A percentile compares a stretch with the other conserved stretches of the same genome.
These are phyloP conservation scores for Cenopis cana DNA, from an alignment of 2,888 invertebrate genomes.

Conservation along the genomic window DNA sequence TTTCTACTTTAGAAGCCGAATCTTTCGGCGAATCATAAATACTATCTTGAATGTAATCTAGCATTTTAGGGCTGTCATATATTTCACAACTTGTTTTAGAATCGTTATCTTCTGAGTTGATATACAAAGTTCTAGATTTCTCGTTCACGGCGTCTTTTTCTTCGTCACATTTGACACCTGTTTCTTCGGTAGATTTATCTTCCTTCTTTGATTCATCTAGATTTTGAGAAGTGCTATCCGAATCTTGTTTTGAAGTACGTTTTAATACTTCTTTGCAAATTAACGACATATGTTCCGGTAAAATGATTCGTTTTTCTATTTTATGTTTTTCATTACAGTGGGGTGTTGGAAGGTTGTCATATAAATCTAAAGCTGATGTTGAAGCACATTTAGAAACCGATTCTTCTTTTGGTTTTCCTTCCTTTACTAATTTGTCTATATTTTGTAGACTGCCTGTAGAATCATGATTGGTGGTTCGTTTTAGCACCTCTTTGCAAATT, in stretches of 20 bases:
- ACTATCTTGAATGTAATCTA: neutral
- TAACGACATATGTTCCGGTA: constrained; percentile 40
- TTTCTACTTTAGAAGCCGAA: neutral
- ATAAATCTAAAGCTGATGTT: constrained; percentile 26
- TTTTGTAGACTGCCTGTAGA: constrained; percentile 21
- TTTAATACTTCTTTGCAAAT: constrained; percentile 41
- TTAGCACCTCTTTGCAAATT: constrained; percentile 41
- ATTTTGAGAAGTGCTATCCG: constrained; percentile 11
- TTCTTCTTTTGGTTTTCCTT: constrained; percentile 7
- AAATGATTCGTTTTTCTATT: constrained; percentile 21
- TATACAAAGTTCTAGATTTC: neutral
- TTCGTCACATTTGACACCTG: constrained; percentile 7
- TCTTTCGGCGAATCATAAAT: constrained; percentile 17
- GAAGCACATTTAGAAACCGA: constrained; percentile 21
- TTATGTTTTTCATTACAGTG: neutral
- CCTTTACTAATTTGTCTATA: constrained; percentile 23
- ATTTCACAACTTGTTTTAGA: neutral
- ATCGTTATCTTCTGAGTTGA: neutral
- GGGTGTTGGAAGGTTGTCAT: constrained; percentile 5
- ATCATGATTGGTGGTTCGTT: constrained; percentile 19
- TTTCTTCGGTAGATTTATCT: constrained; percentile 1
- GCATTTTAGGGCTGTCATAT: constrained; percentile 7
- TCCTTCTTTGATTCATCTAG: constrained; percentile 23
- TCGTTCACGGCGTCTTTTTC: neutral
- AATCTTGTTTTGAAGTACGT: constrained; percentile 18